phyloP scores from a whole-genome alignment of 2,113 vertebrate species.

The Corythaixoides concolor region DNA sequence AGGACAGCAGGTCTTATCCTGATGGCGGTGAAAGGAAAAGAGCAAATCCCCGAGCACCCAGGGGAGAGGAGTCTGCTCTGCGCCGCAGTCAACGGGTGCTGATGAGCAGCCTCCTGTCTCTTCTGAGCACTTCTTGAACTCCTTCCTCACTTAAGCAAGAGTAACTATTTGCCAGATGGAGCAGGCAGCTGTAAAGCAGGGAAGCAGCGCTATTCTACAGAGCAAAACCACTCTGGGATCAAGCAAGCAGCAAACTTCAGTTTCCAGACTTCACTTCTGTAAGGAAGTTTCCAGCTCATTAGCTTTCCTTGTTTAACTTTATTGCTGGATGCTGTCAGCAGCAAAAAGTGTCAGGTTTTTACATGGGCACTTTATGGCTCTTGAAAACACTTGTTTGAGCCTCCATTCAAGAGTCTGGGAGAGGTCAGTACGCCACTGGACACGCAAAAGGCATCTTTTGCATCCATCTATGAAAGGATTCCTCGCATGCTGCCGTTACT shows the following conservation, averaged over 20 bases:
- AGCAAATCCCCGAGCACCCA: background rate
- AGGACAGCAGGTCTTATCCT: background rate
- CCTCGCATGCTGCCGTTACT: background rate
- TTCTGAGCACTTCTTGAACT: background rate
- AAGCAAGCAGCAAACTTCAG: constrained; percentile 10
- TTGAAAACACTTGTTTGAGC: background rate
- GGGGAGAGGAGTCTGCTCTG: background rate
- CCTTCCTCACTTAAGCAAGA: background rate
- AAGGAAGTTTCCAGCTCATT: constrained; percentile 25
- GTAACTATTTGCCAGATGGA: constrained; percentile 28
- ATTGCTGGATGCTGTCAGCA: background rate
- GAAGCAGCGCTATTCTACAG: background rate
- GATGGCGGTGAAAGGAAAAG: background rate
- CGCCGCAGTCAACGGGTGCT: accelerated
- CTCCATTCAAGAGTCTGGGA: background rate
- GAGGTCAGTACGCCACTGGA: background rate
- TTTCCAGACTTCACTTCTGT: constrained; percentile 23
- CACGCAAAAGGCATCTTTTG: background rate
- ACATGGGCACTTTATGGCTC: background rate
- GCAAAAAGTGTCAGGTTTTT: background rate
- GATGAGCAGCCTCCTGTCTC: background rate
- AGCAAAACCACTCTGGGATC: background rate
- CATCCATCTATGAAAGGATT: background rate
- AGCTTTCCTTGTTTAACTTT: constrained; percentile 14
- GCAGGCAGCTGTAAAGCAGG: background rate